Conservation (phyloP, 2,888 invertebrate species). For the Malthinus flaveolus region DNA sequence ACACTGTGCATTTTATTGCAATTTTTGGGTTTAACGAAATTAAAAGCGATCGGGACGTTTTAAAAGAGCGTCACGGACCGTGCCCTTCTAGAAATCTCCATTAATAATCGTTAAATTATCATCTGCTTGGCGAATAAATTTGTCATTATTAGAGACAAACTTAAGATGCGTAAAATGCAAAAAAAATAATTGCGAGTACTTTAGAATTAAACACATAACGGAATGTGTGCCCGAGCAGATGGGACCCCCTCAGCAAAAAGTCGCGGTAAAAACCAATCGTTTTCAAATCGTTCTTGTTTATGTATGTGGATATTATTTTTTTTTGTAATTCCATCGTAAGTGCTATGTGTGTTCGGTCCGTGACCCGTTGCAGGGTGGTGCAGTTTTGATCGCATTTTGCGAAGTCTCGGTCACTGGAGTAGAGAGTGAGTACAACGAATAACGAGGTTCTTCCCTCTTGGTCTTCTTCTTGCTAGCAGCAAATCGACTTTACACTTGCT, state of each 20-base stretch:
- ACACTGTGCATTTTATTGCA: too few species aligned
- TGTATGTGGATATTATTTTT: not conserved
- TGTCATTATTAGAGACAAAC: too few species aligned
- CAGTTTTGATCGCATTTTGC: slow-evolving; percentile 28
- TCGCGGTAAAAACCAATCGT: slow-evolving; percentile 12
- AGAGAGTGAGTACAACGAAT: slow-evolving; percentile 42
- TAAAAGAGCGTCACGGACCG: too few species aligned
- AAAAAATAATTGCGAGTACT: not conserved
- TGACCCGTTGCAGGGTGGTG: slow-evolving; percentile 23
- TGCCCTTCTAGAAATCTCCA: too few species aligned
- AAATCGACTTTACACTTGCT: slow-evolving; percentile 33
- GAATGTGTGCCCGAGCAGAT: slow-evolving; percentile 1
- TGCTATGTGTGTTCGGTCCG: slow-evolving; percentile 13
- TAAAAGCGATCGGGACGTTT: too few species aligned
- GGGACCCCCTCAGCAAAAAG: slow-evolving; percentile 7
- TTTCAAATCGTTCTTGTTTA: not conserved
- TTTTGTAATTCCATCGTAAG: slow-evolving; percentile 15
- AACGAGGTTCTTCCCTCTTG: slow-evolving; percentile 21
- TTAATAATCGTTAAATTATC: too few species aligned
- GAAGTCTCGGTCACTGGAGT: slow-evolving; percentile 46
- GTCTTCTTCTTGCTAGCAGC: slow-evolving; percentile 19
- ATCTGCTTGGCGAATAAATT: too few species aligned
- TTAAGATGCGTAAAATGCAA: not conserved
- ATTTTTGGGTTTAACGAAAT: too few species aligned
- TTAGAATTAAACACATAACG: slow-evolving; percentile 16